Conservation (phyloP, 2,888 invertebrate genomes). For the Hirudinaria manillensis region DNA sequence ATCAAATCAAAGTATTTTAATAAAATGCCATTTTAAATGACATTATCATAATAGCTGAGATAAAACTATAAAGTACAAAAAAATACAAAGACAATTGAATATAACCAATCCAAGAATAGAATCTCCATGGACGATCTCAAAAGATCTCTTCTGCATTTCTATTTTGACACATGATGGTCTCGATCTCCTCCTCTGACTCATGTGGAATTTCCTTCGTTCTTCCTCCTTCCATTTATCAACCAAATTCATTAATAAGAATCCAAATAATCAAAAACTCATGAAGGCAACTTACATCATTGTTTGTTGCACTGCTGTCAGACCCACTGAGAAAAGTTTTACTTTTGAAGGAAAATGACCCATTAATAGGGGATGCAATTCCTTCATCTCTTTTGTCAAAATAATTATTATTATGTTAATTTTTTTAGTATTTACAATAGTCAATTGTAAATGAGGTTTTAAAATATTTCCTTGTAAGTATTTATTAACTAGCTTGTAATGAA, state of each 20-base stretch:
- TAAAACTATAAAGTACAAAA: too few relatives aligned
- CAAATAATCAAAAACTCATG: background rate
- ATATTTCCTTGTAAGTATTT: too few relatives aligned
- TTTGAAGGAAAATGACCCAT: background rate
- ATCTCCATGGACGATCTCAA: slow-evolving; percentile 42
- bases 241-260: background rate
- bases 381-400: slow-evolving; percentile 2
- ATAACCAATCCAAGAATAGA: slow-evolving; percentile 57
- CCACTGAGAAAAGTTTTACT: slow-evolving; percentile 40
- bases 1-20: background rate
- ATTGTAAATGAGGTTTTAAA: too few relatives aligned
- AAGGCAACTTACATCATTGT: slow-evolving; percentile 25
- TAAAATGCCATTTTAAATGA: background rate
- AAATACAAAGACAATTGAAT: background rate
- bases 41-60: too few relatives aligned
- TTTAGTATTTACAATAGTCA: background rate
- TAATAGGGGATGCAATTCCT: slow-evolving; percentile 13
- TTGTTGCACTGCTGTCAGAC: slow-evolving; percentile 37
- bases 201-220: slow-evolving; percentile 43
- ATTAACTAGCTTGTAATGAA: too few relatives aligned
- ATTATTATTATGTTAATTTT: background rate
- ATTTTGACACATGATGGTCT: slow-evolving; percentile 54
- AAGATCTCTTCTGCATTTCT: slow-evolving; percentile 52
- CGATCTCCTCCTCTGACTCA: slow-evolving; percentile 40
- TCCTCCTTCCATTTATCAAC: slow-evolving; percentile 44